Conservation (phyloP, 2,888 invertebrate species). For the Apotomis capreana region DNA sequence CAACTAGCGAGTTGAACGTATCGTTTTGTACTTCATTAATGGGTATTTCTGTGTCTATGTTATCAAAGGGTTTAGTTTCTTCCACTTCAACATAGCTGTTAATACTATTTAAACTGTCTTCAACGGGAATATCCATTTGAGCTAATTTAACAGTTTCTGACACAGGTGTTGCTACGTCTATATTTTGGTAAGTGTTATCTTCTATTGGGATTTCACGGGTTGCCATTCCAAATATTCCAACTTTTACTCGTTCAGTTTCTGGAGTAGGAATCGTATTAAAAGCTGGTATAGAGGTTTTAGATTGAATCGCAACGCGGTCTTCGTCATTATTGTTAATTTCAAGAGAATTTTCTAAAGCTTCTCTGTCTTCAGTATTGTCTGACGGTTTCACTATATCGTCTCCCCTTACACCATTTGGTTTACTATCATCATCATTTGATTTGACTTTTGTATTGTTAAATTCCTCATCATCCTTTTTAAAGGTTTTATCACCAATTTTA, state of each 20-base stretch:
- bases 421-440: conserved; percentile 12
- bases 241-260: conserved; percentile 36
- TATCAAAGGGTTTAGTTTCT: background rate
- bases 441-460: conserved; percentile 14
- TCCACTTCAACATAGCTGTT: background rate
- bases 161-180: conserved; percentile 21
- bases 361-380: background rate
- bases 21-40: conserved; percentile 6
- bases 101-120: background rate
- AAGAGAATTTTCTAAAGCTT: background rate
- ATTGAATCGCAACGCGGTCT: background rate
- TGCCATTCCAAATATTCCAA: conserved; percentile 27
- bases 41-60: conserved; percentile 3
- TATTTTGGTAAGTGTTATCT: background rate
- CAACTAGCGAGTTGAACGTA: background rate
- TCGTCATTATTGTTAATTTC: conserved; percentile 1
- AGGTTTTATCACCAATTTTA: conserved; percentile 20
- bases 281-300: conserved; percentile 3
- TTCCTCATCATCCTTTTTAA: conserved; percentile 10
- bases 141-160: conserved; percentile 28
- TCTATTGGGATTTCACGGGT: conserved; percentile 16
- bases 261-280: conserved; percentile 31
- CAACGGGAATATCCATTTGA: conserved; percentile 9
- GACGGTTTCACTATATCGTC: background rate
- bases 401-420: background rate